Percentiles rank a stretch among this genome's conserved stretches.
Conservation (phyloP, 2,113 vertebrate species). For the Cyprinodon variegatus region DNA sequence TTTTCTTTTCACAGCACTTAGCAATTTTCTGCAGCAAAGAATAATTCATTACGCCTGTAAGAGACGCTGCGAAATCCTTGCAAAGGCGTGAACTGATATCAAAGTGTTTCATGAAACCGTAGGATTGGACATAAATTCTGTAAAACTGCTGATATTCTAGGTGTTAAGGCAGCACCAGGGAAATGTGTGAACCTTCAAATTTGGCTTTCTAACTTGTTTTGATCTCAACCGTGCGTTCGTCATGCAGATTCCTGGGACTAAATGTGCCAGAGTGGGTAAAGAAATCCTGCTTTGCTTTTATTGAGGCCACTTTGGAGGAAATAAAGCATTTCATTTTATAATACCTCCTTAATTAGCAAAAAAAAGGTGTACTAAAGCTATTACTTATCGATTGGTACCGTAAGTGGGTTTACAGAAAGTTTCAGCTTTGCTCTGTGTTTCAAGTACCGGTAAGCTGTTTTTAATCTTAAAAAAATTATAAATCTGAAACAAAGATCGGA, state of each 20-base stretch:
- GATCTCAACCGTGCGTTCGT: neutral
- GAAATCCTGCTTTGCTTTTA: neutral
- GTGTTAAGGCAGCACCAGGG: slow-evolving; percentile 5
- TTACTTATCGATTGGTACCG: neutral
- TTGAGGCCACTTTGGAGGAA: neutral
- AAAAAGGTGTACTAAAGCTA: neutral
- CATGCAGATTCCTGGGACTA: neutral
- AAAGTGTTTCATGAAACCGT: slow-evolving; percentile 21
- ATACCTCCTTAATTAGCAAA: no score
- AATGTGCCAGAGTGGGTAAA: neutral
- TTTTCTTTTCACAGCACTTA: slow-evolving; percentile 34
- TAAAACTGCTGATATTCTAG: slow-evolving; percentile 21
- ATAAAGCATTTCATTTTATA: neutral
- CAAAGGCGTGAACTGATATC: slow-evolving; percentile 25
- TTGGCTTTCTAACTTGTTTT: neutral
- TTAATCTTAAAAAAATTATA: neutral
- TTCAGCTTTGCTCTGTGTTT: no score
- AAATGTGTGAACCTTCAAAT: neutral
- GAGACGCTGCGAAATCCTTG: slow-evolving; percentile 3
- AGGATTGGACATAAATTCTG: slow-evolving; percentile 10
- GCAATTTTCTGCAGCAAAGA: slow-evolving; percentile 26
- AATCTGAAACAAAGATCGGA: neutral
- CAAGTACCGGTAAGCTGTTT: neutral
- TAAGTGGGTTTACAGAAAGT: no score
- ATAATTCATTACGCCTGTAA: slow-evolving; percentile 19